Evolutionary conservation across 2,113 vertebrate genomes (phyloP), one percentile per base, ranked within the genome.

Genomic region (Tragelaphus scriptus): DNA sequence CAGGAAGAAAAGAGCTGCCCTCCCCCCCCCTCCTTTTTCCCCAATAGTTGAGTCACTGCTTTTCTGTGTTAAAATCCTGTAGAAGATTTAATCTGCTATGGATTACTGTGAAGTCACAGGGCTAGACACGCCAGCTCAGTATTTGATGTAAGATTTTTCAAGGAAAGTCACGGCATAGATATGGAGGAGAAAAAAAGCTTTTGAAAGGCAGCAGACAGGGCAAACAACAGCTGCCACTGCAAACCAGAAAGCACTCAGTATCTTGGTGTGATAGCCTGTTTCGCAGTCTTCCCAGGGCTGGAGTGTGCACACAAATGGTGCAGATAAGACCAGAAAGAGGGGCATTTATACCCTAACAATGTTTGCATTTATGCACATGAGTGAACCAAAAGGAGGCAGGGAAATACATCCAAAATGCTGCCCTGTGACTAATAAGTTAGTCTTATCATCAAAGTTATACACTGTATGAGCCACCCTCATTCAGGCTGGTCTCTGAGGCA

Each of bases 301-400:
- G 17, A 40, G 26, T 26, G 87, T 65, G 12, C 79, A 56, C 56
- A 75, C 55, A 91, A 61, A 71, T 65, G 6, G 1, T 1, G 2
- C 44, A 47, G 91, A 79, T 95, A 97, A 94, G 25, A 44, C 28
- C n/a, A 92, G 92, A 65, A 51, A 89, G 86, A 85, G 36, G 87
- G 61, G 23, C 93, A 71, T 97, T 92, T 61, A 15, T 85, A 13
- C 30, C 30, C 79, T 79, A 53, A 68, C 32, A 36, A 12, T 30
- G 68, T 93, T 87, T 94, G 88, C 82, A 17, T 88, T 94, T 63
- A 47, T 75, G 30, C n/a, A 32, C 47, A 25, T 0, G 36, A 85
- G 79, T 71, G 88, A 93, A 49, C 63, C 59, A 88, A 96, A n/a
- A 47, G 85, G 49, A 79, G 56, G 51, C 32, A 59, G 51, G n/a